Percentiles rank a stretch among this genome's conserved stretches.
phyloP scores from a whole-genome alignment of 2,113 vertebrate genomes.

The Antechinus flavipes region DNA sequence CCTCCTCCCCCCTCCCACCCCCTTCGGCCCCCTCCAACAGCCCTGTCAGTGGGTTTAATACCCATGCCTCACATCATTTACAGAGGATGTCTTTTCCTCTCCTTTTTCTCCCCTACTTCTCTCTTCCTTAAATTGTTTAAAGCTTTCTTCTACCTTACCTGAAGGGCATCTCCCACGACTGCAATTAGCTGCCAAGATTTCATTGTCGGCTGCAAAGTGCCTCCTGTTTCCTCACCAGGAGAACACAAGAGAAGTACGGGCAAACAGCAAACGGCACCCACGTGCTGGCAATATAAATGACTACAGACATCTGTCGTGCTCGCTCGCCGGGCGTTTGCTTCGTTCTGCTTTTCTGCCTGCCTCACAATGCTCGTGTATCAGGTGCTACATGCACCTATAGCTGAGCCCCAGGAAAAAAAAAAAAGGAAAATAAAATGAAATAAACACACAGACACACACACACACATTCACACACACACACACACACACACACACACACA shows the following conservation, averaged over 20 bases:
- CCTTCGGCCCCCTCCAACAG: slow-evolving; percentile 56
- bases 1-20: slow-evolving; percentile 61
- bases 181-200: slow-evolving; percentile 88
- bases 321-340: slow-evolving; percentile 58
- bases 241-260: slow-evolving; percentile 74
- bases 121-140: slow-evolving; percentile 59
- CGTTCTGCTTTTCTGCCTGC: slow-evolving; percentile 51
- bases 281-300: slow-evolving; percentile 87
- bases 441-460: background rate
- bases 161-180: slow-evolving; percentile 89
- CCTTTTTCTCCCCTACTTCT: slow-evolving; percentile 28
- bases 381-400: slow-evolving; percentile 57
- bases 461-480: background rate
- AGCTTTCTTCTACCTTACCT: slow-evolving; percentile 83
- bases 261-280: slow-evolving; percentile 79
- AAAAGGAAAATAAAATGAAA: slow-evolving; percentile 26
- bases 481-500: background rate
- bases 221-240: slow-evolving; percentile 75
- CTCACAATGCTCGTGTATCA: slow-evolving; percentile 61
- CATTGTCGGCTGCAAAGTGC: slow-evolving; percentile 84
- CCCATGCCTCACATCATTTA: background rate
- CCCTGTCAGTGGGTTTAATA: slow-evolving; percentile 64
- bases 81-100: slow-evolving; percentile 47
- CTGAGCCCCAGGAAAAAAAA: slow-evolving; percentile 14
- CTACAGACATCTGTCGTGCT: slow-evolving; percentile 77